A percentile compares a stretch with the other conserved stretches of the same genome.
Evolutionary conservation across 2,797 vertebrate species (phyloP).

Genomic region (Paedocypris micromegethes): DNA sequence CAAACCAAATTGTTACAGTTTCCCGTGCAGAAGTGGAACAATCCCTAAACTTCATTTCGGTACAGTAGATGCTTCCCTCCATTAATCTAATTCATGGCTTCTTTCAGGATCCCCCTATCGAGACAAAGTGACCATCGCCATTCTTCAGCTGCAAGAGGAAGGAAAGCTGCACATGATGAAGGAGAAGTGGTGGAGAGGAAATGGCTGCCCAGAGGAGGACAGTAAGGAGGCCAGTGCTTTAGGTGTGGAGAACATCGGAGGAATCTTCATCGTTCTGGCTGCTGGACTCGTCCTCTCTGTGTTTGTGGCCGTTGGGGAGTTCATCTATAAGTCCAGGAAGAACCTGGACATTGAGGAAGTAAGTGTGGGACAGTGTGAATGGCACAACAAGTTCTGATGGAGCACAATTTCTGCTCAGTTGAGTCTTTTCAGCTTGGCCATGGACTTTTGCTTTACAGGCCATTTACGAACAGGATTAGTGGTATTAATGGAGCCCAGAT

Average conservation of each 20-base stretch:
- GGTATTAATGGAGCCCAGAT: no score
- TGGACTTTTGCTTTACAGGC: no score
- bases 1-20: no score
- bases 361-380: constrained; percentile 74
- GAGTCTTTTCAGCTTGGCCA: no score
- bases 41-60: no score
- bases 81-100: background rate
- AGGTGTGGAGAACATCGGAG: constrained; percentile 95
- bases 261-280: constrained; percentile 97
- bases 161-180: constrained; percentile 99
- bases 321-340: constrained; percentile 92
- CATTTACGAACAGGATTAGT: no score
- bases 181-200: constrained; percentile 98
- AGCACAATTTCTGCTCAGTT: background rate
- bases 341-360: constrained; percentile 92
- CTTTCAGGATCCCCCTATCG: constrained; percentile 88
- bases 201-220: constrained; percentile 94
- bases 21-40: no score
- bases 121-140: constrained; percentile 96
- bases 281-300: constrained; percentile 95
- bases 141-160: constrained; percentile 95
- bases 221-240: constrained; percentile 95
- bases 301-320: constrained; percentile 96
- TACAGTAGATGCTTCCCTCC: no score
- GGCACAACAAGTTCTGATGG: constrained; percentile 74